A percentile compares a stretch with the other conserved stretches of the same genome.
phyloP scores from a whole-genome alignment of 2,113 vertebrate species.

The Grallaria varia region DNA sequence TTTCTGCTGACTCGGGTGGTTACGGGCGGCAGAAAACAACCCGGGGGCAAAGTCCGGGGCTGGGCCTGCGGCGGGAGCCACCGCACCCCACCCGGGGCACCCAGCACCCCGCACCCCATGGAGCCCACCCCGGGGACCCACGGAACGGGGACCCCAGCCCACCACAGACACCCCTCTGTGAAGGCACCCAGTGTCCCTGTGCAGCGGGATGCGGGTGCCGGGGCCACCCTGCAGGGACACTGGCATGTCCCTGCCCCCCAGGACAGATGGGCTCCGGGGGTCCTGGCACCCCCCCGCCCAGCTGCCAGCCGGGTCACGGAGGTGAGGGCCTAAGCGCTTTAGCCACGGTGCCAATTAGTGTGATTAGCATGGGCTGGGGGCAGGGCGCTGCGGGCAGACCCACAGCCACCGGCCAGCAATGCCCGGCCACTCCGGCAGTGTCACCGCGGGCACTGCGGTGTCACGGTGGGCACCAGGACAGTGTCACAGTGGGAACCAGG shows the following conservation, averaged over 20 bases:
- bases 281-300: slow-evolving; percentile 2
- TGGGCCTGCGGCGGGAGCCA: neutral
- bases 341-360: slow-evolving; percentile 58
- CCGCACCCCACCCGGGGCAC: neutral
- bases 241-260: neutral
- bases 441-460: neutral
- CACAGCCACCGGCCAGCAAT: neutral
- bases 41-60: slow-evolving; percentile 52
- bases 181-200: rapidly evolving
- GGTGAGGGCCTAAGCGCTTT: slow-evolving; percentile 62
- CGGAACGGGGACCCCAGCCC: rapidly evolving
- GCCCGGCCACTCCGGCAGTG: neutral
- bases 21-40: slow-evolving; percentile 34
- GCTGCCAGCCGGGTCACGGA: slow-evolving; percentile 48
- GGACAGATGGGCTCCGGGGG: slow-evolving; percentile 50
- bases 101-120: neutral
- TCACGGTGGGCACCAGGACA: neutral
- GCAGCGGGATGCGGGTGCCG: rapidly evolving
- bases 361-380: slow-evolving; percentile 8
- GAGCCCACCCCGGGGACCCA: neutral
- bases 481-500: neutral
- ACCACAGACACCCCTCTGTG: rapidly evolving
- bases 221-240: rapidly evolving
- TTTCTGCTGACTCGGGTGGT: slow-evolving; percentile 56
- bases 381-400: neutral